Percentiles rank a stretch among this genome's conserved stretches.
Evolutionary conservation across 2,888 invertebrate species (phyloP).

Genomic region (Melanchra persicariae): DNA sequence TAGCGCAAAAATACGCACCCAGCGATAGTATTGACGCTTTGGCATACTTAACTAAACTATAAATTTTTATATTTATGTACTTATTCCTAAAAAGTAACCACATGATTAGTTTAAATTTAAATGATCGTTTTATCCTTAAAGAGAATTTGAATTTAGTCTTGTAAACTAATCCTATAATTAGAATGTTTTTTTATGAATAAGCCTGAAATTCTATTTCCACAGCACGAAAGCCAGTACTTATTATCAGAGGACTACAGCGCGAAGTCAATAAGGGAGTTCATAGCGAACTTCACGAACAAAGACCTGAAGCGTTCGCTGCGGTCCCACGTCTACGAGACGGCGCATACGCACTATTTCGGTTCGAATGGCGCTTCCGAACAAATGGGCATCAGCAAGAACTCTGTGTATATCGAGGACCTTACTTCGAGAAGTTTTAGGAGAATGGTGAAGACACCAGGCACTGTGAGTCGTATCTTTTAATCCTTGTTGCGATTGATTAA

Average conservation of each 20-base stretch:
- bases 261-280: slow-evolving; percentile 88
- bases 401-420: slow-evolving; percentile 92
- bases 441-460: slow-evolving; percentile 91
- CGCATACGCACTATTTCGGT: slow-evolving; percentile 85
- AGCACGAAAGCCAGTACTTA: slow-evolving; percentile 93
- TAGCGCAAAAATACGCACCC: too few relatives aligned
- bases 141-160: too few relatives aligned
- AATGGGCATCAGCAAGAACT: slow-evolving; percentile 69
- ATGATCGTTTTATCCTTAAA: too few relatives aligned
- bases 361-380: slow-evolving; percentile 69
- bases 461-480: slow-evolving; percentile 82
- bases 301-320: slow-evolving; percentile 83
- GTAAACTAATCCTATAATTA: too few relatives aligned
- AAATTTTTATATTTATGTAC: too few relatives aligned
- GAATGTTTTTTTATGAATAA: too few relatives aligned
- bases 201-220: slow-evolving; percentile 65
- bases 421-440: slow-evolving; percentile 92
- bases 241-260: slow-evolving; percentile 89
- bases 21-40: too few relatives aligned
- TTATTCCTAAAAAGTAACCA: too few relatives aligned
- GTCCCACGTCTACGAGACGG: slow-evolving; percentile 78
- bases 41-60: too few relatives aligned
- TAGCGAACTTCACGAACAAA: slow-evolving; percentile 88
- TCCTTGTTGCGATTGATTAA: too few relatives aligned
- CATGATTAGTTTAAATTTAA: too few relatives aligned